Base-by-base conservation (phyloP, 2,113 vertebrate species). In the Chunga burmeisteri region DNA sequence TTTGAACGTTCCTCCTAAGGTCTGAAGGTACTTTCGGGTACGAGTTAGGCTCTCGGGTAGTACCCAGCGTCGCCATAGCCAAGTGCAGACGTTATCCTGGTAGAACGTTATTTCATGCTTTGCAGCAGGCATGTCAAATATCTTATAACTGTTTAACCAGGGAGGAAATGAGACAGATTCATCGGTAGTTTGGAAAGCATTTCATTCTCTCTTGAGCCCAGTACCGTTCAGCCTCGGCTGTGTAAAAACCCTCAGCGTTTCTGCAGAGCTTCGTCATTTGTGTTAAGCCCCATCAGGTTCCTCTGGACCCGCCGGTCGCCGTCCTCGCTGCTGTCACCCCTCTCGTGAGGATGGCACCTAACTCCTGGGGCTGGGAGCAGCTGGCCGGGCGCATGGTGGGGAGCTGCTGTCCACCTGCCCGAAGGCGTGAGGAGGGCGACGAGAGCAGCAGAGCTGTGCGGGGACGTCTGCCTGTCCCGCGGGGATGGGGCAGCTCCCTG, bases 241-340 rank as follows among this genome's bases (percentile, higher is more conserved):
- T 16, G 5, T 20, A 10, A 38, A 18, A 30, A 3, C 16, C 26
- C 29, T 18, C 34, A 21, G 40, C 2, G 3, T 19, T 74, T 36
- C 59, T 67, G 44, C 74, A 67, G 66, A 78, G 30, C 34, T 62
- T 36, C 5, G 0, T 10, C 5, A 4, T 36, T 25, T 1, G 3
- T 42, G 10, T 30, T 40, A 9, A n/a, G 40, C 10, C 19, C 34
- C 1, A 0, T 12, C 19, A 5, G 19, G 3, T 36, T 40, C n/a
- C 40, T 49, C 38, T 0, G 3, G 26, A 50, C 46, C 12, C 2
- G 2, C 42, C 22, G 3, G 34, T 19, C 2, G 4, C 84, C 3
- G 2, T n/a, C 52, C n/a, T 49, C 3, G 2, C 71, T 59, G 61
- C 78, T 3, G 2, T 42, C 44, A 10, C 34, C 58, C 16, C 67